Base-by-base conservation (phyloP, 2,113 vertebrate species). In the Psammodynastes pulverulentus region DNA sequence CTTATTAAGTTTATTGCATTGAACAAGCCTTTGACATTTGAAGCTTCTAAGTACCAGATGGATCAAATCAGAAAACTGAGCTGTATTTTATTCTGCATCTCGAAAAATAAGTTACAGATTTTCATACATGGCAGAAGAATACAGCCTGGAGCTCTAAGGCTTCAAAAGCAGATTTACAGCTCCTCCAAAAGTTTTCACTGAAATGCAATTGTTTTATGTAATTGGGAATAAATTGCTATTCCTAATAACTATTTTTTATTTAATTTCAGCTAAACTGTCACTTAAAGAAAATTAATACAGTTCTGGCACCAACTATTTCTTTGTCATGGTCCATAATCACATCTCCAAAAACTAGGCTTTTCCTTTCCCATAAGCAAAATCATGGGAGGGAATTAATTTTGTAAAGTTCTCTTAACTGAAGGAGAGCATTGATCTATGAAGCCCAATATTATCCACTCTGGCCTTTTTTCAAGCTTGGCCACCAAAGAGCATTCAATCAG, bases 1-100 rank as follows among this genome's bases (percentile, higher is more conserved):
- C 86, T 96, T 92, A 93, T 94, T 96, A 96, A 94, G 49, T 93
- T 95, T 79, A 88, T 94, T 94, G 84, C 58, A 94, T 91, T 96
- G 94, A 95, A 87, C 89, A 92, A 53, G 92, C 96, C 91, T 67
- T 92, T 96, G 95, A 93, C 0, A 0, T 96, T 96, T 94, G 39
- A 93, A 94, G 67, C 49, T 85, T 95, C 93, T 93, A 87, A 85
- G 92, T 90, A 21, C 72, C 91, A 96, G 51, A 90, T 94, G 91
- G 89, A 90, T 92, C 91, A 92, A 19, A 53, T 86, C 94, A 21
- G 92, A 95, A 96, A 29, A 86, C 49, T 84, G 67, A 91, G 0
- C 39, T 43, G 90, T 0, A 5, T 43, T 1, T 1, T 86, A 94
- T 93, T 17, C 89, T 92, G 46, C 52, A 91, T 93, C 52, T 49